Evolutionary conservation across 2,888 invertebrate species (phyloP).

Genomic region (Choristoneura rosaceana): DNA sequence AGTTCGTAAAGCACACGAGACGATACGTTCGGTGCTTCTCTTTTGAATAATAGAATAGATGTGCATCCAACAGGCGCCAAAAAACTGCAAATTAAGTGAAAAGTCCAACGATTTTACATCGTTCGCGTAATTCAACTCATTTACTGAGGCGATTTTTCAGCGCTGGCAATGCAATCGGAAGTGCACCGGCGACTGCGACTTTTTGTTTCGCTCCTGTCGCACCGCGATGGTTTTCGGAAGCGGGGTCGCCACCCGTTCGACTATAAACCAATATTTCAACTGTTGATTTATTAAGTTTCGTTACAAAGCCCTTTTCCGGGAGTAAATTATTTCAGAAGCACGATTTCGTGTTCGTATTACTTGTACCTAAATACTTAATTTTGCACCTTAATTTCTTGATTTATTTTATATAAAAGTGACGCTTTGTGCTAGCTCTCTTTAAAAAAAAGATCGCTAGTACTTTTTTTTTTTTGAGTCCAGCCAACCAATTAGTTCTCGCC

Average conservation of each 20-base stretch:
- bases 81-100: not conserved
- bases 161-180: slow-evolving; percentile 81
- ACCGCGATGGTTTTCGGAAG: slow-evolving; percentile 81
- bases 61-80: not conserved
- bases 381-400: not conserved
- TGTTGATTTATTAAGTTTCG: slow-evolving; percentile 70
- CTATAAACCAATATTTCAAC: slow-evolving; percentile 76
- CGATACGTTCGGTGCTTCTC: not conserved
- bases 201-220: slow-evolving; percentile 75
- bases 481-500: no score
- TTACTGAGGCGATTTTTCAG: slow-evolving; percentile 77
- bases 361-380: not conserved
- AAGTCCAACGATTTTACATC: slow-evolving; percentile 38
- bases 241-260: slow-evolving; percentile 74
- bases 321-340: slow-evolving; percentile 5
- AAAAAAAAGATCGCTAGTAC: no score
- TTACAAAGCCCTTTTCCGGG: slow-evolving; percentile 46
- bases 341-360: not conserved
- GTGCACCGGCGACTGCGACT: slow-evolving; percentile 74
- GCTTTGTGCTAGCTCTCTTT: no score
- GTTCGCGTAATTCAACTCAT: slow-evolving; percentile 51
- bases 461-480: no score
- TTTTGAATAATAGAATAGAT: not conserved
- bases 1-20: not conserved
- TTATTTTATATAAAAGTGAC: no score